A percentile compares a stretch with the other conserved stretches of the same genome.
These are phyloP conservation scores for Aleiodes leptofemur DNA, from an alignment of 2,888 invertebrate genomes.

Conservation along the genomic window DNA sequence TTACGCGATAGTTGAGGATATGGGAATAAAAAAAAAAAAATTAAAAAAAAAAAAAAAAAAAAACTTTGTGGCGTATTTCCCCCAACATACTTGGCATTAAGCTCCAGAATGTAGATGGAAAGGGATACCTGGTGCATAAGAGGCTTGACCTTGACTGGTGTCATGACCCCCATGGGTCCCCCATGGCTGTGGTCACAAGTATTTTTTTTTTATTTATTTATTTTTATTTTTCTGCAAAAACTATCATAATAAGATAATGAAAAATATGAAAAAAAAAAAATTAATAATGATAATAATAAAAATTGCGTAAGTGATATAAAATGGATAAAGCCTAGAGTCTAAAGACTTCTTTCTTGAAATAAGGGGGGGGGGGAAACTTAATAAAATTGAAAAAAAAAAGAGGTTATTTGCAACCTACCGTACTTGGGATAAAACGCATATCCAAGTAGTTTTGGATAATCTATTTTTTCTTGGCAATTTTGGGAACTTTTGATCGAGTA, in stretches of 20 bases:
- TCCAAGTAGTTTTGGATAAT: too few species aligned
- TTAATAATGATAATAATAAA: too few species aligned
- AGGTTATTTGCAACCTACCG: slow-evolving; percentile 10
- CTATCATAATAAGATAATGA: too few species aligned
- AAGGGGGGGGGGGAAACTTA: background rate
- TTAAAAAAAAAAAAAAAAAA: slow-evolving; percentile 9
- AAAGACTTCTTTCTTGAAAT: too few species aligned
- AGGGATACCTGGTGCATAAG: slow-evolving; percentile 53
- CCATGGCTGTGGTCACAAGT: background rate
- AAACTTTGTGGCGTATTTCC: slow-evolving; percentile 29
- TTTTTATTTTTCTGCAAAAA: background rate
- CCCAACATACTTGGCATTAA: slow-evolving; percentile 38
- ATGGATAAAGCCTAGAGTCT: too few species aligned
- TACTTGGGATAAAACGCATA: background rate
- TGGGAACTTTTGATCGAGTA: too few species aligned
- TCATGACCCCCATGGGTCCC: slow-evolving; percentile 53
- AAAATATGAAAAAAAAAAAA: too few species aligned
- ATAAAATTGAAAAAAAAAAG: background rate
- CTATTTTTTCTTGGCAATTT: too few species aligned
- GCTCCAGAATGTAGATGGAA: slow-evolving; percentile 40
- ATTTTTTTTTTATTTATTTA: background rate
- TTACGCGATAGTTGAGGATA: slow-evolving; percentile 55
- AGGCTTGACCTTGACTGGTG: slow-evolving; percentile 62
- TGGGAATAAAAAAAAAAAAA: background rate
- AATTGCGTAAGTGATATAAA: slow-evolving; percentile 6